These are phyloP conservation scores for Amphilophus citrinellus DNA, from an alignment of 2,113 vertebrate genomes.

Conservation along the genomic window DNA sequence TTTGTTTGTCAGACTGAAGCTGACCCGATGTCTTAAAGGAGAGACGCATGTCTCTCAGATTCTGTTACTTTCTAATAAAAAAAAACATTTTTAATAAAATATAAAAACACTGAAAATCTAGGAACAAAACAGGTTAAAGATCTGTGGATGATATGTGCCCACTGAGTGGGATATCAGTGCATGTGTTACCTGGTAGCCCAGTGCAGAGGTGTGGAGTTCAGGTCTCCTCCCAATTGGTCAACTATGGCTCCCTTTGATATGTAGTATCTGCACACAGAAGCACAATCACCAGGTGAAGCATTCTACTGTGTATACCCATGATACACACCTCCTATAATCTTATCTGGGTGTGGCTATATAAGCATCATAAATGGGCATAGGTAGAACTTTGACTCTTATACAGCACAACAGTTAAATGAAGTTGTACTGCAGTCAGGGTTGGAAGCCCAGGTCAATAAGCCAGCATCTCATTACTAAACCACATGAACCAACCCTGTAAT, in stretches of 20 bases:
- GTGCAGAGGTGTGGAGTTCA: conserved; percentile 98
- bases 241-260: conserved; percentile 98
- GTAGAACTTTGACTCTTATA: neutral
- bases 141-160: neutral
- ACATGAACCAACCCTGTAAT: too few species aligned
- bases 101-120: neutral
- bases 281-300: neutral
- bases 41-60: neutral
- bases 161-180: neutral
- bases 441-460: too few species aligned
- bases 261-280: conserved; percentile 88
- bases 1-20: neutral
- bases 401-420: neutral
- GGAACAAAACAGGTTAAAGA: too few species aligned
- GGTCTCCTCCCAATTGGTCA: conserved; percentile 97
- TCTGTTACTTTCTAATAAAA: neutral
- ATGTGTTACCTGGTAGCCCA: conserved; percentile 94
- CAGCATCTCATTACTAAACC: too few species aligned
- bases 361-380: neutral
- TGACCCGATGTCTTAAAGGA: neutral
- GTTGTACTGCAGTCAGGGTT: too few species aligned
- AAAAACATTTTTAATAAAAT: neutral
- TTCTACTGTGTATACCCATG: neutral
- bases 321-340: neutral
- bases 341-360: neutral